Base-by-base conservation (phyloP, 2,888 invertebrate genomes). In the Polietes domitor region DNA sequence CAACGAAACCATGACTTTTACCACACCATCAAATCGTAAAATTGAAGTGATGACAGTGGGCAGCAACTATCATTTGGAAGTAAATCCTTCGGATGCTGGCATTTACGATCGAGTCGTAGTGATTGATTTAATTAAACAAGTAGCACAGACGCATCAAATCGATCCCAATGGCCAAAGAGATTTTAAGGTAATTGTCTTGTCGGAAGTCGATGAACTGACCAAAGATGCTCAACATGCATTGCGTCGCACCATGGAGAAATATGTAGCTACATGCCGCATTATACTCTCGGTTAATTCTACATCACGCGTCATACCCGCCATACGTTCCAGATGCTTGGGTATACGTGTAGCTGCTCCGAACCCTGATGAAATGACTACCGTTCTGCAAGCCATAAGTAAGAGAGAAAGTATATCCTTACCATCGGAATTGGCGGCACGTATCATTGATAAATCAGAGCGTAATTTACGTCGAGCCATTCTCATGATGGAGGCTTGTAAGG, bases 211-310 rank as follows among this genome's bases (percentile, higher is more conserved):
- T 91, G 95, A 96, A 84, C 93, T 99, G 53, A 97, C 98, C 0
- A 98, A 97, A 92, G 99, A 99, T 93, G 99, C 99, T 0, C 99
- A 99, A 91, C 99, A 99, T 92, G 99, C 99, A 0, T 93, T 99
- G 71, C 95, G 99, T 87, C 95, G 99, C 63, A 99, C 99, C 0
- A 99, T 99, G 99, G 99, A 99, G 92, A 99, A 99, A 91, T 99
- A 99, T 92, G 96, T 98, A 77, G 94, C 96, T 17, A 98, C 98
- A 1, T 99, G 99, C 91, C 95, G 99, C 17, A 93, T 99, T 4
- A 98, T 99, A 88, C 94, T 99, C 0, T 97, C 98, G 88, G 97
- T 98, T 0, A 98, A 98, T 90, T 98, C 98, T 0, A 97, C 97
- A 41, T 98, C 98, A 4, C 95, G 97, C 88, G 98, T 99, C 0